These are phyloP conservation scores for Sylvilagus floridanus DNA, from an alignment of 2,797 vertebrate species.

Conservation along the genomic window DNA sequence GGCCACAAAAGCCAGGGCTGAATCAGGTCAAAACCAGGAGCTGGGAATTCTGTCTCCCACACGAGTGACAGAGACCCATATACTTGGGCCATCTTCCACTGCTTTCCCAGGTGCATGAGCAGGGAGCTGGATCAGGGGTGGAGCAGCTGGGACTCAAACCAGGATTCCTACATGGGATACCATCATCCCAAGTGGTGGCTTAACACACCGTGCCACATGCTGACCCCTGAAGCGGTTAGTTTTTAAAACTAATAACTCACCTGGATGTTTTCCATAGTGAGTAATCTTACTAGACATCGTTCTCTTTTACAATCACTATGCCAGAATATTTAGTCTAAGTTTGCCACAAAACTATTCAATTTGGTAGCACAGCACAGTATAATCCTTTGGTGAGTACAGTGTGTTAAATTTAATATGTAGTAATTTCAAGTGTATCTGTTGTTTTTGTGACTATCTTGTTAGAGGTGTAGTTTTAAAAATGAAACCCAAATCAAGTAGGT, in stretches of 20 bases:
- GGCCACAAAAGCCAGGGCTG: too few species aligned
- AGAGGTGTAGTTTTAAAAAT: slow-evolving; percentile 47
- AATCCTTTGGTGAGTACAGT: not conserved
- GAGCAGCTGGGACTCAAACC: too few species aligned
- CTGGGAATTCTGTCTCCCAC: too few species aligned
- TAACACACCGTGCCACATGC: too few species aligned
- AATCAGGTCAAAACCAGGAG: too few species aligned
- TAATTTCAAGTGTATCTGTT: not conserved
- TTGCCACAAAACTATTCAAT: slow-evolving; percentile 17
- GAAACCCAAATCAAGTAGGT: slow-evolving; percentile 7
- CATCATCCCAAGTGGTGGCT: too few species aligned
- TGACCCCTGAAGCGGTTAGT: not conserved
- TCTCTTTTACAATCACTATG: not conserved
- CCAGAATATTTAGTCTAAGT: not conserved
- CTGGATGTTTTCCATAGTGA: not conserved
- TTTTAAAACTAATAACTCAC: not conserved
- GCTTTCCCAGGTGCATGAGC: too few species aligned
- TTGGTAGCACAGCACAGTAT: not conserved
- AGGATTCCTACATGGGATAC: too few species aligned
- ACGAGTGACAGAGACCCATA: too few species aligned
- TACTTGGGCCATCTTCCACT: too few species aligned
- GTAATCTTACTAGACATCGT: not conserved
- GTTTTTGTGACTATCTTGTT: slow-evolving; percentile 52
- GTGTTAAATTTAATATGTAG: slow-evolving; percentile 4
- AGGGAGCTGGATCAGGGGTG: too few species aligned